phyloP scores from a whole-genome alignment of 2,888 invertebrate species.

The Tineola bisselliella region DNA sequence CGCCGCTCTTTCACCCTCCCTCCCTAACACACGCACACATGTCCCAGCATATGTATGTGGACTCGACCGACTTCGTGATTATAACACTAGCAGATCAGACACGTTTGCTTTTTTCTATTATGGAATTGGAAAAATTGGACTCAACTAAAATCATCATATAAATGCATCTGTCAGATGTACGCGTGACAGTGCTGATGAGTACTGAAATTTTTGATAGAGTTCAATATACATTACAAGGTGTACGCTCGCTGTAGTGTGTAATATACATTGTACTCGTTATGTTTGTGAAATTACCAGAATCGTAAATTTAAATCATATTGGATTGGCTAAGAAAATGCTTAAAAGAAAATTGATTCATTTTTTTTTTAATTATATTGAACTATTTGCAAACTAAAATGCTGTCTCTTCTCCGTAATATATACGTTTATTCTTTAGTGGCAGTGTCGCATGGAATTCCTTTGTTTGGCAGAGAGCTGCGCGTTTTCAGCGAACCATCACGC shows the following conservation, averaged over 20 bases:
- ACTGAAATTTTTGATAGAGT: too few species aligned
- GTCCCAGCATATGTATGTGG: slow-evolving; percentile 7
- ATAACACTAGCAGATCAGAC: neutral
- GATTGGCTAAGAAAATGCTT: too few species aligned
- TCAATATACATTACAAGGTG: too few species aligned
- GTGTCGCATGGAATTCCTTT: slow-evolving; percentile 19
- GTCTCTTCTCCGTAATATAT: neutral
- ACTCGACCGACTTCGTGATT: neutral
- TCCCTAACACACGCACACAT: neutral
- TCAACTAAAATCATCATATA: too few species aligned
- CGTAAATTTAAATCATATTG: too few species aligned
- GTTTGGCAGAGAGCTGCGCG: slow-evolving; percentile 9
- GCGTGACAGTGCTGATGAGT: too few species aligned
- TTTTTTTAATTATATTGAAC: neutral
- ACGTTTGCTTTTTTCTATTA: neutral
- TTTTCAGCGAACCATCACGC: slow-evolving; percentile 17
- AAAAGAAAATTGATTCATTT: too few species aligned
- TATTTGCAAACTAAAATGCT: neutral
- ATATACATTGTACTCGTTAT: too few species aligned
- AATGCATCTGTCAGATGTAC: too few species aligned
- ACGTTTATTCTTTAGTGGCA: slow-evolving; percentile 15
- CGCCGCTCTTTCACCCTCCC: slow-evolving; percentile 32
- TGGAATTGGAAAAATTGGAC: too few species aligned
- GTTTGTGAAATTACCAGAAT: too few species aligned
- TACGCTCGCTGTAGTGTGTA: too few species aligned